Evolutionary conservation across 1,140 invertebrate genomes (phyloP), one percentile per base, ranked within the genome.

Genomic region (Eriocheir sinensis): DNA sequence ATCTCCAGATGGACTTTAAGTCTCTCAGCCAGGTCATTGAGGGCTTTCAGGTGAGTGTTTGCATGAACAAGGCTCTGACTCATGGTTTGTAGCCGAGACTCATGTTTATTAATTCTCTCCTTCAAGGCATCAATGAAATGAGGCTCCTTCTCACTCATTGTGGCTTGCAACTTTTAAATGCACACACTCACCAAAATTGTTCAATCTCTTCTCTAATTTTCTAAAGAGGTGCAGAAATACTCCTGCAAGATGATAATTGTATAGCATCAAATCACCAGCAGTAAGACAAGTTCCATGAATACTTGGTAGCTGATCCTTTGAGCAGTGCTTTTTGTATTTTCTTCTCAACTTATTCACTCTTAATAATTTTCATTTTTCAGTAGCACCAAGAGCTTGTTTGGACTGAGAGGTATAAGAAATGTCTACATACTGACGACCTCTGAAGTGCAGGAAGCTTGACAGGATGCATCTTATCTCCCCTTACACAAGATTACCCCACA

Each of bases 131-230:
- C 86, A 81, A 6, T 36, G 40, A 94, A 89, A 40, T 86, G 86
- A 81, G 53, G 30, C n/a, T 60, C 89, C 34, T 80, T 94, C 21
- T 94, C 93, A 94, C 86, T 89, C 93, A 94, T 94, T 86, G 15
- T 60, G 21, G 30, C 27, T 15, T 12, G 8, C 30, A 6, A n/a
- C 21, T n/a, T 2, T n/a, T 12, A 27, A 72, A 72, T 27, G 60
- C 6, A 72, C 4, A 72, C 21, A 21, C 60, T n/a, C 27, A 72
- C 15, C n/a, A n/a, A n/a, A n/a, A n/a, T n/a, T n/a, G n/a, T n/a
- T n/a, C n/a, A n/a, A n/a, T n/a, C n/a, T n/a, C n/a, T n/a, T n/a
- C n/a, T n/a, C n/a, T n/a, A n/a, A n/a, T n/a, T n/a, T n/a, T n/a
- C n/a, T n/a, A n/a, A n/a, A n/a, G n/a, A n/a, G n/a, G n/a, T n/a